Evolutionary conservation across 2,113 vertebrate genomes (phyloP).

Genomic region (Python bivittatus): DNA sequence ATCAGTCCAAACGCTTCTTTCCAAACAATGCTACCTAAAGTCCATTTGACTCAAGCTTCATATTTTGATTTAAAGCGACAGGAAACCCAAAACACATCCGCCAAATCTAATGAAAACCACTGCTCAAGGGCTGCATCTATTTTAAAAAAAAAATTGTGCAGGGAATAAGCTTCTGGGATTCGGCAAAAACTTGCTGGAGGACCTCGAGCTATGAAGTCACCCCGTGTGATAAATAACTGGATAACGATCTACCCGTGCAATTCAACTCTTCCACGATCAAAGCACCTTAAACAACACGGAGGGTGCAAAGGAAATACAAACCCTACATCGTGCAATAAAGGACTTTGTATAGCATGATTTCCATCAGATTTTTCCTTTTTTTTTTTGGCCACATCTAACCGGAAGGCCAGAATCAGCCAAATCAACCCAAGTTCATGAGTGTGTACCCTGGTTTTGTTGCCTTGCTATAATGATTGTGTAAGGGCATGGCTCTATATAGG

Average conservation of each 20-base stretch:
- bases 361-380: too few species aligned
- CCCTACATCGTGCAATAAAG: too few species aligned
- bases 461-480: too few species aligned
- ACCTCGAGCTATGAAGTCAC: background rate
- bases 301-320: too few species aligned
- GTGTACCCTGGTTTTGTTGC: too few species aligned
- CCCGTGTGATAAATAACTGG: background rate
- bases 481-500: too few species aligned
- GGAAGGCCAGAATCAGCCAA: too few species aligned
- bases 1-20: slow-evolving; percentile 35
- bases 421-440: too few species aligned
- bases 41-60: slow-evolving; percentile 31
- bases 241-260: background rate
- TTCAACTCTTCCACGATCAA: background rate
- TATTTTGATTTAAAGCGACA: slow-evolving; percentile 63
- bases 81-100: slow-evolving; percentile 53
- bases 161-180: background rate
- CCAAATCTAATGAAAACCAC: slow-evolving; percentile 53
- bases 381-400: too few species aligned
- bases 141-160: background rate
- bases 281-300: background rate
- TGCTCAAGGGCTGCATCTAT: slow-evolving; percentile 12
- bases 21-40: slow-evolving; percentile 37
- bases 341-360: too few species aligned
- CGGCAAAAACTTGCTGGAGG: background rate